Percentiles rank a stretch among this genome's conserved stretches.
Evolutionary conservation across 2,113 vertebrate genomes (phyloP).

Genomic region (Dunckerocampus dactyliophorus): DNA sequence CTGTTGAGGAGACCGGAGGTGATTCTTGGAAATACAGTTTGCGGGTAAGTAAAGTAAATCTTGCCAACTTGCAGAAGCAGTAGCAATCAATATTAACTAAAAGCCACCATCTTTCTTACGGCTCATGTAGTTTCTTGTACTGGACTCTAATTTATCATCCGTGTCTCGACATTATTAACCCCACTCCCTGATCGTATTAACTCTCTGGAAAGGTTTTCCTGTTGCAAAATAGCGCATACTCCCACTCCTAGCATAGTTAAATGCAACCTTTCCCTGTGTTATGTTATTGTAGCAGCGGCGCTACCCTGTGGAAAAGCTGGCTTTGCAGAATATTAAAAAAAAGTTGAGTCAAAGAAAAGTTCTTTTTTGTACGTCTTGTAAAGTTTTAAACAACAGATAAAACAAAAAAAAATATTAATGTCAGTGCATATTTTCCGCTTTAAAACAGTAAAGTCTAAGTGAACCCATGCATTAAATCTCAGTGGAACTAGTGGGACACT

Average conservation of each 20-base stretch:
- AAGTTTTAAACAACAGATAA: too few relatives aligned
- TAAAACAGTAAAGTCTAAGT: too few relatives aligned
- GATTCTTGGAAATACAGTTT: constrained; percentile 99
- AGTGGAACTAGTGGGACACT: too few relatives aligned
- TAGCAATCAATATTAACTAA: too few relatives aligned
- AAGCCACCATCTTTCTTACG: too few relatives aligned
- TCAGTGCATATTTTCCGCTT: too few relatives aligned
- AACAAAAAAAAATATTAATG: too few relatives aligned
- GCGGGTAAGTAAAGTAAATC: constrained; percentile 80
- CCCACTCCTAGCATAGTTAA: neutral
- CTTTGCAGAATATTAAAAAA: neutral
- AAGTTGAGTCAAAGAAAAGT: neutral
- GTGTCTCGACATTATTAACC: neutral
- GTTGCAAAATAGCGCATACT: neutral
- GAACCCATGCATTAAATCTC: too few relatives aligned
- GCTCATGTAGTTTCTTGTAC: neutral
- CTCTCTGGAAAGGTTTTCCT: neutral
- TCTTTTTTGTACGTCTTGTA: too few relatives aligned
- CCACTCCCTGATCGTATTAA: constrained; percentile 1
- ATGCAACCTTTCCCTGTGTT: neutral
- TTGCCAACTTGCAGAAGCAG: neutral
- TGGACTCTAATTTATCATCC: neutral
- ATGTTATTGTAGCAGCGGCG: neutral
- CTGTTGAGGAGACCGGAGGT: constrained; percentile 93
- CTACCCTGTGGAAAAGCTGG: neutral